These are phyloP conservation scores for Apostichopus californicus DNA, from an alignment of 35 echinoderm and acorn worm genomes.

Conservation along the genomic window DNA sequence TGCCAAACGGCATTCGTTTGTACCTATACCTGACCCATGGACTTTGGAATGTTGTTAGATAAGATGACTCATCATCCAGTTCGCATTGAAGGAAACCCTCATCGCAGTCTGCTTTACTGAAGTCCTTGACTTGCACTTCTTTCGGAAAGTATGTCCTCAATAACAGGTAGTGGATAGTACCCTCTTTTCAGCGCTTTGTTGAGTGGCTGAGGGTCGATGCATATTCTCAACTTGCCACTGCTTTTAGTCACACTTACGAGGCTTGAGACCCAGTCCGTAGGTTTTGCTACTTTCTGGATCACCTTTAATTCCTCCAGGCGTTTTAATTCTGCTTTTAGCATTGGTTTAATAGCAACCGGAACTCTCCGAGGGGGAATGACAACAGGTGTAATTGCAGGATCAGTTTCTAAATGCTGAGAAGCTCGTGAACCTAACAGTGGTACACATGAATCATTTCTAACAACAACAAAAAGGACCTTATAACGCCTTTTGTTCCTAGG, in stretches of 20 bases:
- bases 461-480: slow-evolving; percentile 24
- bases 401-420: slow-evolving; percentile 10
- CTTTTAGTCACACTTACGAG: slow-evolving; percentile 57
- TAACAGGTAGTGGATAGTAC: slow-evolving; percentile 52
- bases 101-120: slow-evolving; percentile 47
- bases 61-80: neutral
- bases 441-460: neutral
- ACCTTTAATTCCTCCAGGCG: slow-evolving; percentile 24
- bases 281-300: slow-evolving; percentile 66
- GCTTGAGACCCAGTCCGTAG: slow-evolving; percentile 70
- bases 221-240: slow-evolving; percentile 63
- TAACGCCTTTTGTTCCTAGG: slow-evolving; percentile 52
- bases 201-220: slow-evolving; percentile 67
- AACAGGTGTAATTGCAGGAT: slow-evolving; percentile 34
- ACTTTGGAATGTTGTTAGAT: slow-evolving; percentile 32
- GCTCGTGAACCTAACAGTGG: slow-evolving; percentile 35
- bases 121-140: slow-evolving; percentile 51
- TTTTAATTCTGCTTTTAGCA: slow-evolving; percentile 58
- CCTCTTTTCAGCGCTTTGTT: slow-evolving; percentile 57
- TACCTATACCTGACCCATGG: slow-evolving; percentile 59
- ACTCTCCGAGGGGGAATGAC: slow-evolving; percentile 46
- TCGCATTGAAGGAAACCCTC: slow-evolving; percentile 71
- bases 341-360: slow-evolving; percentile 29
- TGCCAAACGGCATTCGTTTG: slow-evolving; percentile 10
- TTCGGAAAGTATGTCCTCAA: slow-evolving; percentile 60